A percentile compares a stretch with the other conserved stretches of the same genome.
Evolutionary conservation across 1,140 invertebrate species (phyloP).

Genomic region (Euschistus heros): DNA sequence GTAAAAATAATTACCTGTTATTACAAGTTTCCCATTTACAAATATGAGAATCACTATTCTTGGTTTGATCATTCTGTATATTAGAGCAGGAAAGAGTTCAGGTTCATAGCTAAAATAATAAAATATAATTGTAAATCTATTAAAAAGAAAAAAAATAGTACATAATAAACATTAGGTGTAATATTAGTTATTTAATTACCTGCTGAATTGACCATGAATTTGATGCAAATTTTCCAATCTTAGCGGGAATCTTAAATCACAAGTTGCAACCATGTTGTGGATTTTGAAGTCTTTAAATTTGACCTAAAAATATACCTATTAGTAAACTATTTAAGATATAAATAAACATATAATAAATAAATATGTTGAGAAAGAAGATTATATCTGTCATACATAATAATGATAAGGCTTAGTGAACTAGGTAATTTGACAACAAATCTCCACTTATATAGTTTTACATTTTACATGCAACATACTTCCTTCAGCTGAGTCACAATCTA

Average conservation of each 20-base stretch:
- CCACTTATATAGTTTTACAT: too few species aligned
- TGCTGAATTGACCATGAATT: constrained; percentile 95
- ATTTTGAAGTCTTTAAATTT: constrained; percentile 99
- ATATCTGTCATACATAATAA: too few species aligned
- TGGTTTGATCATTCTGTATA: constrained; percentile 95
- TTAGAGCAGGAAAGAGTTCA: constrained; percentile 90
- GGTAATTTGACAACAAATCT: too few species aligned
- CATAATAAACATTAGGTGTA: not conserved
- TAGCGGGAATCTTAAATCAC: constrained; percentile 99
- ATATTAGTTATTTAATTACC: constrained; percentile 36
- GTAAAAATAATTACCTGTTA: constrained; percentile 65
- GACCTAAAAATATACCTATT: constrained; percentile 51
- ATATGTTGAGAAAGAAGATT: too few species aligned
- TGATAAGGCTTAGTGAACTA: too few species aligned
- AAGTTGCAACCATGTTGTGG: constrained; percentile 99
- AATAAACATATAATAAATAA: too few species aligned
- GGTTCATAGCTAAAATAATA: constrained; percentile 58
- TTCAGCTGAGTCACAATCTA: too few species aligned
- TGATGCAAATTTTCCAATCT: constrained; percentile 92
- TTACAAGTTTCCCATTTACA: constrained; percentile 94
- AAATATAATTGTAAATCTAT: constrained; percentile 50
- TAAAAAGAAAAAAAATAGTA: constrained; percentile 31
- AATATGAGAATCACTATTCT: constrained; percentile 93
- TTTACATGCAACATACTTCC: too few species aligned
- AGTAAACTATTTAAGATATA: too few species aligned